These are phyloP conservation scores for Apolygus lucorum DNA, from an alignment of 1,140 invertebrate species.

Conservation along the genomic window DNA sequence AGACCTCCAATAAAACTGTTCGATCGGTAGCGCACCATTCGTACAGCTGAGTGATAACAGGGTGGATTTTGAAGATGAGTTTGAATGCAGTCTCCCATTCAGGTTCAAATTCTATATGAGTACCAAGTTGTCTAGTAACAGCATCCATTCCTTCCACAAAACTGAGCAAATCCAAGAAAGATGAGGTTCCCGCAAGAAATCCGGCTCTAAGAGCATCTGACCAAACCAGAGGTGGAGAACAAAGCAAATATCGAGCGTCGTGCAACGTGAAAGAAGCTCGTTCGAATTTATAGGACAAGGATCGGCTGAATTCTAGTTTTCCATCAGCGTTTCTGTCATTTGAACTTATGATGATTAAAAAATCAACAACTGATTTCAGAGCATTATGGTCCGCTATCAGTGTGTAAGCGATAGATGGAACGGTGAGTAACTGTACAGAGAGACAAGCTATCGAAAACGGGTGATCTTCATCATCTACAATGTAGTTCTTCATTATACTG, in stretches of 20 bases:
- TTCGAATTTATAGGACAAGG: constrained; percentile 59
- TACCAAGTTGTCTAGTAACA: constrained; percentile 75
- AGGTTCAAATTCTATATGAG: constrained; percentile 96
- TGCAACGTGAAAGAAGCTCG: constrained; percentile 81
- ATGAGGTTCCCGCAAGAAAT: constrained; percentile 73
- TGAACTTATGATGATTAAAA: constrained; percentile 78
- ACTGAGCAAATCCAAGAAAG: constrained; percentile 68
- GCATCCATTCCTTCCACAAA: constrained; percentile 90
- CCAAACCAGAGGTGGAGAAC: too few species aligned
- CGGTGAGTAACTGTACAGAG: constrained; percentile 92
- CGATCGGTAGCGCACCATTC: constrained; percentile 87
- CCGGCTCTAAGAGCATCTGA: too few species aligned
- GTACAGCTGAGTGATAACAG: constrained; percentile 72
- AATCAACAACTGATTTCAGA: constrained; percentile 70
- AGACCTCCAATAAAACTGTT: constrained; percentile 65
- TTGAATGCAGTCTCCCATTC: constrained; percentile 99
- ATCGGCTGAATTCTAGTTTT: constrained; percentile 41
- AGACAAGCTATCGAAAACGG: constrained; percentile 87
- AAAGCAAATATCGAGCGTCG: constrained; percentile 82
- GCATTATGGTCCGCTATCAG: constrained; percentile 82
- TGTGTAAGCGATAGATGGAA: constrained; percentile 84
- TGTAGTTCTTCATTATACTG: constrained; percentile 84
- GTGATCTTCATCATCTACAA: constrained; percentile 95
- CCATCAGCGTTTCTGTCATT: constrained; percentile 61
- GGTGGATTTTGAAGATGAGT: constrained; percentile 83